Evolutionary conservation across 2,797 vertebrate species (phyloP).

Genomic region (Anas capensis): DNA sequence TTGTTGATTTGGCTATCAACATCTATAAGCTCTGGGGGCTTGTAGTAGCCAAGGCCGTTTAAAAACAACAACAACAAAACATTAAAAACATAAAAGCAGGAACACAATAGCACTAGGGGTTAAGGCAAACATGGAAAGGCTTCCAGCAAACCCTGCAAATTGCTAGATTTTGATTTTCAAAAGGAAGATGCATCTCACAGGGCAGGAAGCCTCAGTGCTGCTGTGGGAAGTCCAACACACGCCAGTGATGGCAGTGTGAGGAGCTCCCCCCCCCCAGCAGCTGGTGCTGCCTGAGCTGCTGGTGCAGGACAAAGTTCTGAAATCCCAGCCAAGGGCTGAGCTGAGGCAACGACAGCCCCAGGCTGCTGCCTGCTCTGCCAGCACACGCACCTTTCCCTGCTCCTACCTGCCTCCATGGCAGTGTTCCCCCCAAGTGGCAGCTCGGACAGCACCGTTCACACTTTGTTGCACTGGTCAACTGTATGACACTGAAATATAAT

Average conservation of each 20-base stretch:
- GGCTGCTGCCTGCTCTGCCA: rapidly evolving
- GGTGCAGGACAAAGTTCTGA: not conserved
- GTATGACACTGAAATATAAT: not conserved
- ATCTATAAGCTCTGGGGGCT: not conserved
- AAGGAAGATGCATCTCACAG: not conserved
- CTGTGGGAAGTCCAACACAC: not conserved
- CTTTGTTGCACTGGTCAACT: not conserved
- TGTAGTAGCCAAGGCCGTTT: not conserved
- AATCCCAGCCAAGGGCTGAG: not conserved
- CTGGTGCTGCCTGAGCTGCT: not conserved
- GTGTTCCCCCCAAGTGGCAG: not conserved
- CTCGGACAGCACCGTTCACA: not conserved
- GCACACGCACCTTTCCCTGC: rapidly evolving
- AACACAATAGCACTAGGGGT: not conserved
- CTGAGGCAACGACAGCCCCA: not conserved
- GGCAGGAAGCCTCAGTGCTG: rapidly evolving
- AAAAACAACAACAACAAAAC: not conserved
- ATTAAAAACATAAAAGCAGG: not conserved
- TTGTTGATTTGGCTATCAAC: constrained; percentile 12
- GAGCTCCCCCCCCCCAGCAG: not conserved
- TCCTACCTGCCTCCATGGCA: not conserved
- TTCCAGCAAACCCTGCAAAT: not conserved
- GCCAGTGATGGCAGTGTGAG: rapidly evolving
- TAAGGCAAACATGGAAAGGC: not conserved
- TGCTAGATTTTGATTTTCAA: not conserved